A percentile compares a stretch with the other conserved stretches of the same genome.
Conservation (phyloP, 2,888 invertebrate genomes). For the Hermaeophaga mercurialis region DNA sequence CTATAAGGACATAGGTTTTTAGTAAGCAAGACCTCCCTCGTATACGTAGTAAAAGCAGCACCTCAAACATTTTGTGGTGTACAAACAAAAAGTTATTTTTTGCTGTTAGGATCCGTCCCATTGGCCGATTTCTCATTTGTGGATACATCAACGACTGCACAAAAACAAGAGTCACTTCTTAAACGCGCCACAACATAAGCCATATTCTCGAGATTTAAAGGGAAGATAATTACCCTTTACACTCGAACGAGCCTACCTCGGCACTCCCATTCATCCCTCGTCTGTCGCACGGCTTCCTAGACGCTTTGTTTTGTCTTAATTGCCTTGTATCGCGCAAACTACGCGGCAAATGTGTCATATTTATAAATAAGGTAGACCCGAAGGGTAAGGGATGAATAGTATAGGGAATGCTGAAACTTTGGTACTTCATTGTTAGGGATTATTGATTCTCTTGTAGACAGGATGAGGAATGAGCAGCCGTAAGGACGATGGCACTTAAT, state of each 20-base stretch:
- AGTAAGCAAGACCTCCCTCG: too few relatives aligned
- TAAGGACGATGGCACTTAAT: slow-evolving; percentile 10
- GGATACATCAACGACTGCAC: not conserved
- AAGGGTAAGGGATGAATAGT: slow-evolving; percentile 16
- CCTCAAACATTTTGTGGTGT: too few relatives aligned
- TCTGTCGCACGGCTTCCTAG: slow-evolving; percentile 34
- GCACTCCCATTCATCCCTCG: slow-evolving; percentile 29
- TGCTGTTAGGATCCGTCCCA: too few relatives aligned
- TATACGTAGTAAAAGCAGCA: too few relatives aligned
- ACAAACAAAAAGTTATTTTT: too few relatives aligned
- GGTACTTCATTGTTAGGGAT: not conserved
- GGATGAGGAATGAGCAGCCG: slow-evolving; percentile 18
- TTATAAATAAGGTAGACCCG: slow-evolving; percentile 22
- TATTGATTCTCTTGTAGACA: slow-evolving; percentile 20
- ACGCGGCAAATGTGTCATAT: slow-evolving; percentile 30
- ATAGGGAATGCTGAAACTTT: slow-evolving; percentile 19
- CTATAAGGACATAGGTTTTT: too few relatives aligned
- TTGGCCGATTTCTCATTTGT: not conserved
- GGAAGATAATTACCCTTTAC: slow-evolving; percentile 24
- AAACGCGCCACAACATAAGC: slow-evolving; percentile 17
- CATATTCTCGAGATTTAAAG: slow-evolving; percentile 23
- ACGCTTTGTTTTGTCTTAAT: slow-evolving; percentile 38
- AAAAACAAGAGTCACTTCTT: not conserved
- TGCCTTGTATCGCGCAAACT: slow-evolving; percentile 35
- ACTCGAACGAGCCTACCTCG: slow-evolving; percentile 17